Base-by-base conservation (phyloP, 2,888 invertebrate genomes). In the Chrysotoxum bicinctum region DNA sequence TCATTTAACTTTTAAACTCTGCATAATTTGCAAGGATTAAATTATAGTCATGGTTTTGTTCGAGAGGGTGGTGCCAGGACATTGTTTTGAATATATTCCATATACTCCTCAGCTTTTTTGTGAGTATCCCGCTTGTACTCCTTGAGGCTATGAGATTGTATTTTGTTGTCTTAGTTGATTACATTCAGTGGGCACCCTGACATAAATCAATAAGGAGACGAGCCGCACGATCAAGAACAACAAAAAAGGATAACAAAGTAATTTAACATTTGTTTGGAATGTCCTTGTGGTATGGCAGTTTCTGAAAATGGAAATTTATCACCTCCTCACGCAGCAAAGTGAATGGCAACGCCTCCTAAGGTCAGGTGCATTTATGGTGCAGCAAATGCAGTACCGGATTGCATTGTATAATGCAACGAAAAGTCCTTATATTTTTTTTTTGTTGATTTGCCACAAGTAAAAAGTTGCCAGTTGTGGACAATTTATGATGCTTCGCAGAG, bases 1-100 rank as follows among this genome's bases (percentile, higher is more conserved):
- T 85, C 85, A 85, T 85, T 85, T 85, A 85, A 85, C 85, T 85
- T 85, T 85, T 85, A 85, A 85, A 85, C 85, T 85, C 85, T 85
- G 85, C 85, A 85, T 85, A 85, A 85, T 85, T 85, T 85, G 81
- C 81, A 77, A 77, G 85, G 85, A 85, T 85, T 85, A 85, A 85
- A 85, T 85, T 85, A 85, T 81, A 81, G 85, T 81, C 85, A 85
- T 80, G 76, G 80, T 73, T 62, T 78, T 82, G 77, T 80, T 48
- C 66, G 26, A 23, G 16, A 52, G 84, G 81, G 81, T 69, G 85
- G 37, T 54, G 48, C 62, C 77, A 77, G 76, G 81, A 81, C 85
- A 81, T 81, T 85, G 85, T 81, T 85, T 81, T 80, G 80, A 84
- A 84, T 84, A 80, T 52, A 40, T 52, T 62, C 52, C 19, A 35